phyloP scores from a whole-genome alignment of 2,888 invertebrate species.

The Perizoma flavofasciatum region DNA sequence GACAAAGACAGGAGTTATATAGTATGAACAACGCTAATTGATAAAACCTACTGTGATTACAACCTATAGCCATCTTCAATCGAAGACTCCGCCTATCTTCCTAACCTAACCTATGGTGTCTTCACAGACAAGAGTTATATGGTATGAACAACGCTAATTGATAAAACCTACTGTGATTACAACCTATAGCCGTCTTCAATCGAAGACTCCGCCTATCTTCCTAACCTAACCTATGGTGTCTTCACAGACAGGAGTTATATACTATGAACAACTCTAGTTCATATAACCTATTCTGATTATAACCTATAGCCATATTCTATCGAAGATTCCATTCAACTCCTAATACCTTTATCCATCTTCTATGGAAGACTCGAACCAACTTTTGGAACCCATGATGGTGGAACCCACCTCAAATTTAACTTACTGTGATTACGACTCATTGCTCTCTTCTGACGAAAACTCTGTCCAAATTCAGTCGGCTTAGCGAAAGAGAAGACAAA shows the following conservation, averaged over 20 bases:
- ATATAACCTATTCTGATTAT: not conserved
- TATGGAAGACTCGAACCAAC: constrained; percentile 58
- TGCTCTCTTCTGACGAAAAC: too few species aligned
- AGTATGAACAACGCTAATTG: constrained; percentile 57
- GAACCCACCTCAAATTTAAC: too few species aligned
- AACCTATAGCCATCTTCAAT: not conserved
- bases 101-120: constrained; percentile 73
- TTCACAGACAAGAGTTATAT: constrained; percentile 74
- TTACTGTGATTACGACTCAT: too few species aligned
- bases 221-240: constrained; percentile 73
- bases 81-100: constrained; percentile 66
- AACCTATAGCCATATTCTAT: not conserved
- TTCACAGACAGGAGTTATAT: constrained; percentile 74
- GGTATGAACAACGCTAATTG: constrained; percentile 57
- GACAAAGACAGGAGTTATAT: constrained; percentile 71
- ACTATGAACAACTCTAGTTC: constrained; percentile 57
- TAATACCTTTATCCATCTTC: constrained; percentile 54
- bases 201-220: constrained; percentile 66
- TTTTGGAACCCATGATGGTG: too few species aligned
- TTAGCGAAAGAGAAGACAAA: too few species aligned
- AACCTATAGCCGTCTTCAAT: not conserved
- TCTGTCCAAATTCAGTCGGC: too few species aligned
- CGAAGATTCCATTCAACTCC: constrained; percentile 68
- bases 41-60: not conserved
- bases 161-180: not conserved